Percentiles rank a stretch among this genome's conserved stretches.
Evolutionary conservation across 2,888 invertebrate genomes (phyloP).

Genomic region (Tillus elongatus): DNA sequence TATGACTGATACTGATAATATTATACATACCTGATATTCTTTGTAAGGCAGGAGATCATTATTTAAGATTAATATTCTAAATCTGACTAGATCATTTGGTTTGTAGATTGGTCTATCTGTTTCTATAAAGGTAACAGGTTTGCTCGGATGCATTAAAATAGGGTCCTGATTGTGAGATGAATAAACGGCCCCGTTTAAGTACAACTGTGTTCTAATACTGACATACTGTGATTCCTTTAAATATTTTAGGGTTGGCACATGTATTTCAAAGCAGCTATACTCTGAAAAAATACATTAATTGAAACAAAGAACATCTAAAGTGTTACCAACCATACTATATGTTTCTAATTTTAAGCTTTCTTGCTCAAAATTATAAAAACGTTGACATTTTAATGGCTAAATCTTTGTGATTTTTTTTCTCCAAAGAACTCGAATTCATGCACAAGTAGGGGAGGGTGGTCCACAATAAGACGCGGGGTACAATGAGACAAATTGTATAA

Average conservation of each 20-base stretch:
- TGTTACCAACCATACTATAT: background rate
- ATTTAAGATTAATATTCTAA: slow-evolving; percentile 45
- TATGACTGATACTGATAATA: no score
- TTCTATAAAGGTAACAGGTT: slow-evolving; percentile 45
- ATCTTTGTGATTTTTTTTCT: no score
- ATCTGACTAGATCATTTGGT: slow-evolving; percentile 48
- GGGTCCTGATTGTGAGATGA: slow-evolving; percentile 34
- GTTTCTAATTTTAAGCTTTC: background rate
- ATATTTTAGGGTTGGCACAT: slow-evolving; percentile 25
- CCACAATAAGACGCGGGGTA: no score
- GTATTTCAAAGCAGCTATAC: slow-evolving; percentile 34
- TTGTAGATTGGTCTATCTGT: slow-evolving; percentile 50
- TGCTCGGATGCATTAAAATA: slow-evolving; percentile 37
- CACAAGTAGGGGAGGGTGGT: no score
- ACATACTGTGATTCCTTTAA: slow-evolving; percentile 30
- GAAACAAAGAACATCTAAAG: background rate
- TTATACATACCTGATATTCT: slow-evolving; percentile 18
- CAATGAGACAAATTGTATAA: no score
- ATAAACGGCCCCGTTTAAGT: slow-evolving; percentile 27
- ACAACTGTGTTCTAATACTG: slow-evolving; percentile 32
- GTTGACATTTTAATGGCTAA: no score
- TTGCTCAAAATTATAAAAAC: background rate
- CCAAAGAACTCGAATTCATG: no score
- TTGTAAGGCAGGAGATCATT: slow-evolving; percentile 44
- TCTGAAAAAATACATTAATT: slow-evolving; percentile 26